Base-by-base conservation (phyloP, 2,797 vertebrate genomes). In the Australoheros facetus region DNA sequence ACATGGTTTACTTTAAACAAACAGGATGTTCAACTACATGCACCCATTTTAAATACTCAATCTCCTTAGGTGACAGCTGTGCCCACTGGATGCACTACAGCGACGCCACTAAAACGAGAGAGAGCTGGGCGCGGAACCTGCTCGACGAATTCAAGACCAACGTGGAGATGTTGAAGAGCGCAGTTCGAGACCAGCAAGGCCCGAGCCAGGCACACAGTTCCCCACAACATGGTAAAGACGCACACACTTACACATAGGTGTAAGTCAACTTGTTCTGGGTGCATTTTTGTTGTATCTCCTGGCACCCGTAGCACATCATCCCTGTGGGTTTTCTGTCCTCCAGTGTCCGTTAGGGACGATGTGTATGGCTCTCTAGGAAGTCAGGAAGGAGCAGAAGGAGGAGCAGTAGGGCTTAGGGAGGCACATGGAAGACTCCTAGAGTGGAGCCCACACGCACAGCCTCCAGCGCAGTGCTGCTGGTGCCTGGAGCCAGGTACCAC, bases 61-160 rank as follows among this genome's bases (percentile, higher is more conserved):
- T n/a, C 23, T 28, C 21, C 21, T 58, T 82, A 99, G 98, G 97
- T 85, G 97, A 98, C 83, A 96, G 94, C 71, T 99, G 98, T 75
- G 91, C 86, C 83, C 98, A 99, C 89, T 99, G 98, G 98, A 98
- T 99, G 97, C 96, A 98, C 95, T 98, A 96, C 87, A 97, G 97
- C 30, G 98, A 99, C 88, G 97, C 97, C 85, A 99, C 98, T 56
- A 99, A 99, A 94, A 87, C 95, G 53, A 96, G 98, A 90, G 97
- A 97, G 85, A 93, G 92, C 87, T 99, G 98, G 98, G 97, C 96
- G 1, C 93, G 95, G 9, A 96, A 94, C 82, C 94, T 99, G 66
- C 92, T 99, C 54, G 96, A 98, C 23, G 98, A 99, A 91, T 99
- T 99, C 91, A 96, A 93, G 85, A 92, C 96, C 89, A 98, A 97